These are phyloP conservation scores for Pithys albifrons DNA, from an alignment of 2,113 vertebrate genomes.

Conservation along the genomic window DNA sequence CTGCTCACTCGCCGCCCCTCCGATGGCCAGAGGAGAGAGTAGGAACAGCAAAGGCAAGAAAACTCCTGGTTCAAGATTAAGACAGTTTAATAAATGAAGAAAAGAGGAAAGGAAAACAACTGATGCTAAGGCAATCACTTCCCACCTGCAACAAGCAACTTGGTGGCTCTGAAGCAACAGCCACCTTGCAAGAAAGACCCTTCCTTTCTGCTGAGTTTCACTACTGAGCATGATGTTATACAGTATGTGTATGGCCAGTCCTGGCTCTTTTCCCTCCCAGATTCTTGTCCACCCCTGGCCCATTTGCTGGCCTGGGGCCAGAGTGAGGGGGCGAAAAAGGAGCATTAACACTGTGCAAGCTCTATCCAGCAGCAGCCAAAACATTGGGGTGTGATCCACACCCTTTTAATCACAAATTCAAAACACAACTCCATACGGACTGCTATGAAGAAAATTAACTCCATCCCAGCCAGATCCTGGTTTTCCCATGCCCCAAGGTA, in stretches of 20 bases:
- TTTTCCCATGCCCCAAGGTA: neutral
- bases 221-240: neutral
- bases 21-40: neutral
- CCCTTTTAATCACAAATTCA: neutral
- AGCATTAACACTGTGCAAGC: neutral
- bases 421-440: neutral
- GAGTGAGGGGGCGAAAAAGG: neutral
- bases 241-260: neutral
- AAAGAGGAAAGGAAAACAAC: neutral
- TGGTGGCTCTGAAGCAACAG: neutral
- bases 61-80: neutral
- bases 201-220: neutral
- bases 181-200: neutral
- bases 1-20: neutral
- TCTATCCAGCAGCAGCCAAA: neutral
- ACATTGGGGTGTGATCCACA: neutral
- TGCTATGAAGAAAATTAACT: neutral
- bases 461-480: neutral
- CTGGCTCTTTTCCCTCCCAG: neutral
- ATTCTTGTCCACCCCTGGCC: neutral
- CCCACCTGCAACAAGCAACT: neutral
- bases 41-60: neutral
- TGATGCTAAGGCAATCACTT: neutral
- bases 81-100: neutral
- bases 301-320: neutral